These are phyloP conservation scores for Battus philenor DNA, from an alignment of 1,140 invertebrate species.

Conservation along the genomic window DNA sequence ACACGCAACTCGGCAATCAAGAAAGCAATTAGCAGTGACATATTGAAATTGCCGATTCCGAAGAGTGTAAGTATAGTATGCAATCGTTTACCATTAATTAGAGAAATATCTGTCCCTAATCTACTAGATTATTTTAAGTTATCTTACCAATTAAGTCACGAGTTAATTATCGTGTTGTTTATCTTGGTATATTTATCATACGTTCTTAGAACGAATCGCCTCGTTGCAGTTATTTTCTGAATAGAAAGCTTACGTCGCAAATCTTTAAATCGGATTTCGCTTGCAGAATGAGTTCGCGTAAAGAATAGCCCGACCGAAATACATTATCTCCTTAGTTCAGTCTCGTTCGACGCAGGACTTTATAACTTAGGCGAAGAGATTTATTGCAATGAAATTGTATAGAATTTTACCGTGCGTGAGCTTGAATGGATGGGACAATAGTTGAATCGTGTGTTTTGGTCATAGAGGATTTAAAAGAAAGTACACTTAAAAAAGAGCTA, in stretches of 20 bases:
- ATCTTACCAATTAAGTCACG: conserved; percentile 44
- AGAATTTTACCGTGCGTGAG: conserved; percentile 54
- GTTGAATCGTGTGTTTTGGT: conserved; percentile 56
- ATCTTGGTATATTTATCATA: conserved; percentile 46
- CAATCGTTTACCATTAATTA: conserved; percentile 11
- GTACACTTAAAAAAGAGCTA: too few species aligned
- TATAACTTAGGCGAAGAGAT: conserved; percentile 50
- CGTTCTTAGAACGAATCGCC: conserved; percentile 16
- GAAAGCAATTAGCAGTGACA: conserved; percentile 16
- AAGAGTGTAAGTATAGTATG: neutral
- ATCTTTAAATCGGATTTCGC: conserved; percentile 22
- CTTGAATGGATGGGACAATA: conserved; percentile 41
- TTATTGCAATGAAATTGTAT: conserved; percentile 68
- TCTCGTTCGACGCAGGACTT: conserved; percentile 53
- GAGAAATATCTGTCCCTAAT: conserved; percentile 3
- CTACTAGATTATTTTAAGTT: conserved; percentile 25
- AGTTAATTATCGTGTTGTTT: conserved; percentile 44
- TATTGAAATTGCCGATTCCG: neutral
- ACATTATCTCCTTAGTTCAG: conserved; percentile 61
- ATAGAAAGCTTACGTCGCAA: conserved; percentile 17
- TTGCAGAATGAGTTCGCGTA: conserved; percentile 28
- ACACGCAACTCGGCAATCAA: conserved; percentile 2
- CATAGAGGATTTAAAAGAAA: too few species aligned
- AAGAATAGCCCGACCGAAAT: conserved; percentile 49
- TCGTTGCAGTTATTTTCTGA: neutral